Base-by-base conservation (phyloP, 2,888 invertebrate species). In the Epicampocera succincta region DNA sequence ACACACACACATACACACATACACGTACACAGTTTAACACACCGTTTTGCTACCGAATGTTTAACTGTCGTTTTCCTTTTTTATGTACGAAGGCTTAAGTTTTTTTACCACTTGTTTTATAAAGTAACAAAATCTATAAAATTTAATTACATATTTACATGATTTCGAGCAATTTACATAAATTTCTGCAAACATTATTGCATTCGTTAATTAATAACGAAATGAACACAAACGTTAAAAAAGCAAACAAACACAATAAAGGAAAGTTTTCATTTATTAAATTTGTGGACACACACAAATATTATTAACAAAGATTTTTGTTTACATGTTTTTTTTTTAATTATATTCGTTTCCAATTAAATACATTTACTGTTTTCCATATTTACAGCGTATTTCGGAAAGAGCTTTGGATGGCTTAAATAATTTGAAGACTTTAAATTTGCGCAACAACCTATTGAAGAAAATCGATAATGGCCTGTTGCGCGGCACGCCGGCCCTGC, bases 371-470 rank as follows among this genome's bases (percentile, higher is more conserved):
- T 25, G 3, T 25, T 25, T 25, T 25, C 5, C 25, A 25, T 50
- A 48, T 75, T 87, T 85, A 69, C 91, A 94, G 91, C 93, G 94
- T 87, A 94, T 97, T 85, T 94, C 95, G 12, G 94, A 95, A 86
- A 93, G 95, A 76, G 96, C 96, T 19, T 94, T 97, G 87, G 94
- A 94, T 81, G 96, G 96, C 0, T 91, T 96, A 87, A 93, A 93
- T 82, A 94, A 94, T 88, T 92, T 97, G 84, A 93, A 93, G 87
- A 94, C 94, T 85, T 91, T 97, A 85, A 93, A 93, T 87, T 92
- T 97, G 75, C 94, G 95, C 87, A 94, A 95, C 87, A 97, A 97
- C 92, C 93, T 94, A 87, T 92, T 97, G 72, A 93, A 93, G 61
- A 92, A 93, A 54, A 93, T 97, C 83, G 94, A 95, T 80, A 93